Evolutionary conservation across 2,888 invertebrate genomes (phyloP).

Genomic region (Drosophila incognita): DNA sequence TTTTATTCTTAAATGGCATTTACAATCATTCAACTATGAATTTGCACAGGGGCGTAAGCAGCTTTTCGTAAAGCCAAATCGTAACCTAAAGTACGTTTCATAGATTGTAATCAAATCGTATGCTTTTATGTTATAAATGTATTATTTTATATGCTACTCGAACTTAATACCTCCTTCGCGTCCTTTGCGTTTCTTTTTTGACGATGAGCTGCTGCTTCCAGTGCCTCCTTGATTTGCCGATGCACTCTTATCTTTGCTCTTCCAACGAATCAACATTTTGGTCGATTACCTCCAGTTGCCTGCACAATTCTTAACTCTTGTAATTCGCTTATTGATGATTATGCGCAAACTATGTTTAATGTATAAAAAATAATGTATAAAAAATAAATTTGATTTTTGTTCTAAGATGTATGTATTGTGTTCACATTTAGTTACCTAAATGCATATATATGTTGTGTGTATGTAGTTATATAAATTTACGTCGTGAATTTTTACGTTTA

Average conservation of each 20-base stretch:
- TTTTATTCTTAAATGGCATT: background rate
- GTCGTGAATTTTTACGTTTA: background rate
- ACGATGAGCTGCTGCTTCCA: constrained; percentile 86
- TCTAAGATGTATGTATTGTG: constrained; percentile 4
- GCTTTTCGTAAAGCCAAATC: background rate
- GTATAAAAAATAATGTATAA: constrained; percentile 24
- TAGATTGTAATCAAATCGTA: background rate
- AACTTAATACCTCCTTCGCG: constrained; percentile 89
- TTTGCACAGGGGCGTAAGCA: background rate
- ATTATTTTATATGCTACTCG: background rate
- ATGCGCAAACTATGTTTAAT: constrained; percentile 17
- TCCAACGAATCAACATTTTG: constrained; percentile 92
- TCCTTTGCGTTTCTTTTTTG: constrained; percentile 94
- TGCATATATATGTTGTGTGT: background rate
- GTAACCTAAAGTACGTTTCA: background rate
- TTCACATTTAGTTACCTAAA: background rate
- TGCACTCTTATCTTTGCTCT: constrained; percentile 92
- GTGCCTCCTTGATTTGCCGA: constrained; percentile 88
- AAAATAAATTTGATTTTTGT: background rate
- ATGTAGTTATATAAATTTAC: background rate
- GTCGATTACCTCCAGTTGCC: constrained; percentile 2
- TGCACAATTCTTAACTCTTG: constrained; percentile 10
- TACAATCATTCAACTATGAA: background rate
- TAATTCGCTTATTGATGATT: constrained; percentile 12
- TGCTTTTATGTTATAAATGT: background rate